Base-by-base conservation (phyloP, 2,888 invertebrate genomes). In the Trichogramma dendrolimi region DNA sequence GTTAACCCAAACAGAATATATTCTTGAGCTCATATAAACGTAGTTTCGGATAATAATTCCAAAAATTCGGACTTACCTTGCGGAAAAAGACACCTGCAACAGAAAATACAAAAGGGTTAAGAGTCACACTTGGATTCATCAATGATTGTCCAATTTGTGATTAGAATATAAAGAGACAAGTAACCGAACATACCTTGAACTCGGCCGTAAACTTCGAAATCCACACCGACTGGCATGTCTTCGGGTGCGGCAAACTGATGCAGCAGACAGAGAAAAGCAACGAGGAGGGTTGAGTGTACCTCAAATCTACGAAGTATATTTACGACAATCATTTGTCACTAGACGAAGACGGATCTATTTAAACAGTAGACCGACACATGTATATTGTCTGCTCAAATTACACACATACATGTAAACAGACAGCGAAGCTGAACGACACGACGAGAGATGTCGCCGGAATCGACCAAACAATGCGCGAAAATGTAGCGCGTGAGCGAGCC, bases 71-170 rank as follows among this genome's bases (percentile, higher is more conserved):
- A 69, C 73, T 72, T 67, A 80, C 80, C 75, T 79, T 80, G 60
- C 80, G 69, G 67, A 80, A 80, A 73, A 77, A 80, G 7, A 80
- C 80, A 63, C 80, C 80, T 80, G 67, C 5, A 75, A 75, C 54
- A 58, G 8, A 49, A 11, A 55, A 42, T 6, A 50, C 49, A 56
- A 55, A 61, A 44, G 54, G 42, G 57, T 56, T 61, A 67, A 71
- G 67, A 14, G 44, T 55, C 39, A 7, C 41, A n/a, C 3, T 48
- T 46, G 54, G 8, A 44, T 27, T 27, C 38, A 8, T 38, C 5
- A 14, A 38, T 54, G 5, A 48, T 49, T 11, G 14, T 10, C 10
- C 2, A 59, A n/a, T 39, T 8, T 54, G 40, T 7, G 10, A 54
- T 38, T 54, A 54, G 40, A 50, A 8, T 11, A 8, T 11, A 51